Conservation (phyloP, 2,888 invertebrate species). For the Heliconius sara region DNA sequence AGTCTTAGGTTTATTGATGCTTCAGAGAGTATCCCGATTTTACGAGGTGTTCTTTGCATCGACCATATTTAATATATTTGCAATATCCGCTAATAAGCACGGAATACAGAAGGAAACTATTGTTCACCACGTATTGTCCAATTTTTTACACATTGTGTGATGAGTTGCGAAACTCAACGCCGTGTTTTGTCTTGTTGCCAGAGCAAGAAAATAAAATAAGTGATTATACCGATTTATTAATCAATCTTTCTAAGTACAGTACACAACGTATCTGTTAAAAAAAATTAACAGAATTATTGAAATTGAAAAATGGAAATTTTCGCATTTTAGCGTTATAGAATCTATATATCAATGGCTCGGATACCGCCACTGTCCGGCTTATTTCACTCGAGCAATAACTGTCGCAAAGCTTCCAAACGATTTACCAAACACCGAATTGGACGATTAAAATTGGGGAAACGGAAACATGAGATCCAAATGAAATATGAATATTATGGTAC, state of each 20-base stretch:
- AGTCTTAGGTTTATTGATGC: too few relatives aligned
- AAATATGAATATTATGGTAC: constrained; percentile 23
- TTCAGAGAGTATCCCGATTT: too few relatives aligned
- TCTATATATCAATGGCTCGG: constrained; percentile 22
- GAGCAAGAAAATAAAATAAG: too few relatives aligned
- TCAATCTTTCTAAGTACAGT: neutral
- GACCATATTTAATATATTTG: too few relatives aligned
- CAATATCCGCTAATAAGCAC: too few relatives aligned
- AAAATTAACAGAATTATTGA: neutral
- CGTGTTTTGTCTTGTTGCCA: too few relatives aligned
- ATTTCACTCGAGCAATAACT: constrained; percentile 28
- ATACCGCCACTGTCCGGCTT: constrained; percentile 26
- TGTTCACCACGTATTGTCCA: too few relatives aligned
- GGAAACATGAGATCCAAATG: constrained; percentile 29
- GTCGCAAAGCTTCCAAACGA: constrained; percentile 31
- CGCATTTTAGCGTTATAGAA: constrained; percentile 15
- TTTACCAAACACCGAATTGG: constrained; percentile 31
- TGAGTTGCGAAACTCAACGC: too few relatives aligned
- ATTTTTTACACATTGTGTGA: too few relatives aligned
- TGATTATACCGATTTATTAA: neutral
- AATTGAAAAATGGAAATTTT: neutral
- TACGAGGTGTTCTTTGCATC: too few relatives aligned
- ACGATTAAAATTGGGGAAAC: constrained; percentile 29
- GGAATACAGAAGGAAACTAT: too few relatives aligned
- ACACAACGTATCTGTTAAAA: neutral